Conservation (phyloP, 2,113 vertebrate species). For the Columba livia region DNA sequence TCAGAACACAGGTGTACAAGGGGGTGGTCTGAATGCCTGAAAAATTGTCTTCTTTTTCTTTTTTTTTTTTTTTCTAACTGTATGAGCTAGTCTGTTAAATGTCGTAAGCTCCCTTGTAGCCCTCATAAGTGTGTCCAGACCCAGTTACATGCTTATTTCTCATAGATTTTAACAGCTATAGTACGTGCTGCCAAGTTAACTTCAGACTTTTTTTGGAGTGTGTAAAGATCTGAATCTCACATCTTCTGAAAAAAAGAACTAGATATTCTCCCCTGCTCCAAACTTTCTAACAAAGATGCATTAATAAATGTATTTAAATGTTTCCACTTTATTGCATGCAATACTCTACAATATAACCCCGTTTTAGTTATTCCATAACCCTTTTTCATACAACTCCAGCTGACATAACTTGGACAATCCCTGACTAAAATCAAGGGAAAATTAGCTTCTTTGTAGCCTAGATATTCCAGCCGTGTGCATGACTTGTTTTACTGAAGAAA, state of each 20-base stretch:
- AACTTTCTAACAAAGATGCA: background rate
- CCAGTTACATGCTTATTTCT: background rate
- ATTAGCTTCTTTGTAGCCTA: background rate
- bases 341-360: background rate
- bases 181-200: background rate
- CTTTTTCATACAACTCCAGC: background rate
- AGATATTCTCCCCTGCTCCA: background rate
- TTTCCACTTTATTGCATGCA: background rate
- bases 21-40: background rate
- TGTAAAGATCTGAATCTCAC: background rate
- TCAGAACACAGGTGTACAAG: background rate
- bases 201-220: background rate
- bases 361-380: background rate
- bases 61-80: background rate
- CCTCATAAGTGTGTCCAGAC: background rate
- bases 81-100: background rate
- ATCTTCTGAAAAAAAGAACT: background rate
- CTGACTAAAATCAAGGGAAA: background rate
- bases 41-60: background rate
- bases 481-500: background rate
- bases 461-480: background rate
- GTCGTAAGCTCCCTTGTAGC: background rate
- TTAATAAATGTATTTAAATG: background rate
- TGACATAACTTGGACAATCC: rapidly evolving
- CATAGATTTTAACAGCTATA: background rate